These are phyloP conservation scores for Brenthis daphne DNA, from an alignment of 2,888 invertebrate species.

Conservation along the genomic window DNA sequence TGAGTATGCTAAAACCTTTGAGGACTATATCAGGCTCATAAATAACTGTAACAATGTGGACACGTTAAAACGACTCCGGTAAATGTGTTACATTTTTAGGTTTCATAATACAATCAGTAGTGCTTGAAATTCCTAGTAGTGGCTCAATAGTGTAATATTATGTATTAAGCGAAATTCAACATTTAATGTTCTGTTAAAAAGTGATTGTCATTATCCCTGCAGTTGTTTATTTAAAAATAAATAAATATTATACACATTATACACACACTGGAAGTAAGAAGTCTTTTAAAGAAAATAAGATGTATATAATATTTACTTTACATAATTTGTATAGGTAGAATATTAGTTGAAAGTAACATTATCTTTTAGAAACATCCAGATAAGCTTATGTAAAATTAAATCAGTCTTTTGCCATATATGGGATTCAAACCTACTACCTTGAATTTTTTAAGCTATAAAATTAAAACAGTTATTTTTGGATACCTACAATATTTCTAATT, in stretches of 20 bases:
- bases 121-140: slow-evolving; percentile 27
- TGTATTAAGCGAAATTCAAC: not conserved
- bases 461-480: too few species aligned
- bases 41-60: slow-evolving; percentile 91
- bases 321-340: too few species aligned
- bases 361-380: not conserved
- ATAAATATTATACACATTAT: too few species aligned
- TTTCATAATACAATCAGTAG: slow-evolving; percentile 40
- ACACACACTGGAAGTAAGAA: too few species aligned
- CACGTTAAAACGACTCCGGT: slow-evolving; percentile 91
- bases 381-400: not conserved
- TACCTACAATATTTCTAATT: too few species aligned
- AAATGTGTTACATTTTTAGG: slow-evolving; percentile 44
- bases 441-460: too few species aligned
- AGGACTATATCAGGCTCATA: slow-evolving; percentile 93
- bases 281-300: too few species aligned
- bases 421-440: too few species aligned
- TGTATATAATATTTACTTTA: too few species aligned
- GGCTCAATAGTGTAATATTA: slow-evolving; percentile 15
- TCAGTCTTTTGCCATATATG: too few species aligned
- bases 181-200: not conserved
- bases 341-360: not conserved
- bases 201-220: too few species aligned
- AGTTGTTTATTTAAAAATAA: too few species aligned
- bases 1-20: slow-evolving; percentile 94